Evolutionary conservation across 1,140 invertebrate genomes (phyloP).

Genomic region (Ostrea edulis): DNA sequence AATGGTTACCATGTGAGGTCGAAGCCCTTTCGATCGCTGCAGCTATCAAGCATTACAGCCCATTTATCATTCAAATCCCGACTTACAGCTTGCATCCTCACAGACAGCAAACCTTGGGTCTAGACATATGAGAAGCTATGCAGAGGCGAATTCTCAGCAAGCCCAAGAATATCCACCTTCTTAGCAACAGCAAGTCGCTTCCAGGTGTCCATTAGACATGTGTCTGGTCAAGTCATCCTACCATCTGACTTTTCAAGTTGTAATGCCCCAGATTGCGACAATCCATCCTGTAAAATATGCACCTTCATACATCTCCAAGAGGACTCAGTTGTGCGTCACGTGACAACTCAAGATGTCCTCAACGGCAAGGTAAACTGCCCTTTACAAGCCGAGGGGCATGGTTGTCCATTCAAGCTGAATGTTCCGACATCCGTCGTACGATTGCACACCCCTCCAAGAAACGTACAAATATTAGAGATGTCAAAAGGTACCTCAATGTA

Average conservation of each 20-base stretch:
- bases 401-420: slow-evolving; percentile 50
- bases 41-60: slow-evolving; percentile 64
- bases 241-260: no score
- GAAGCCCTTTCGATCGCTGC: slow-evolving; percentile 59
- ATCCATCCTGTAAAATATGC: slow-evolving; percentile 49
- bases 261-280: slow-evolving; percentile 28
- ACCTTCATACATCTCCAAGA: slow-evolving; percentile 6
- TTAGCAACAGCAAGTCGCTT: no score
- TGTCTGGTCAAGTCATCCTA: no score
- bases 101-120: slow-evolving; percentile 65
- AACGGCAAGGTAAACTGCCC: slow-evolving; percentile 36
- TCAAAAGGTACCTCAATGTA: no score
- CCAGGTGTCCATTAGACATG: no score
- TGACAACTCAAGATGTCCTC: slow-evolving; percentile 39
- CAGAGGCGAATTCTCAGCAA: slow-evolving; percentile 61
- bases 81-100: slow-evolving; percentile 54
- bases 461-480: no score
- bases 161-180: slow-evolving; percentile 50
- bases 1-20: no score
- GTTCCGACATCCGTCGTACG: no score
- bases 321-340: slow-evolving; percentile 16
- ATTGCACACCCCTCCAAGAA: no score
- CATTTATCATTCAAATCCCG: slow-evolving; percentile 61
- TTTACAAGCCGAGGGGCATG: slow-evolving; percentile 57
- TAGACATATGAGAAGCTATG: slow-evolving; percentile 60